A percentile compares a stretch with the other conserved stretches of the same genome.
Evolutionary conservation across 2,797 vertebrate genomes (phyloP).

Genomic region (Decapterus maruadsi): DNA sequence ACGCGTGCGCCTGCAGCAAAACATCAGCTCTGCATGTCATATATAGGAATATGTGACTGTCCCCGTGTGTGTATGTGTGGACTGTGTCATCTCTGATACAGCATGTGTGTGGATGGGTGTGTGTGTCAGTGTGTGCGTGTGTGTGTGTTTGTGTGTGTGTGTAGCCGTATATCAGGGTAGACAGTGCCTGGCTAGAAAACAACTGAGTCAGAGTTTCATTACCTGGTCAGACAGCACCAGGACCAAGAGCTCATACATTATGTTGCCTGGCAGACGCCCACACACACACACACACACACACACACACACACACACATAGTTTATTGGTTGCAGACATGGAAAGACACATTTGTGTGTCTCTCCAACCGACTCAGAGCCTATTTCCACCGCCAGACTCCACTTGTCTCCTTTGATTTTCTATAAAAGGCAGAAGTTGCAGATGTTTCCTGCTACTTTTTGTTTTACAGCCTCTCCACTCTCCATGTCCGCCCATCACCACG

Average conservation of each 20-base stretch:
- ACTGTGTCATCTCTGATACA: background rate
- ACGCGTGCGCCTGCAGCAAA: slow-evolving; percentile 23
- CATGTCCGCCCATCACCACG: too few relatives aligned
- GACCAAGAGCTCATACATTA: slow-evolving; percentile 17
- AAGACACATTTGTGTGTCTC: background rate
- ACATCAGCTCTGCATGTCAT: slow-evolving; percentile 26
- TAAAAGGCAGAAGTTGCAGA: too few relatives aligned
- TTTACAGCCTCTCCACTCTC: too few relatives aligned
- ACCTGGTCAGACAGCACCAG: slow-evolving; percentile 35
- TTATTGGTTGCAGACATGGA: background rate
- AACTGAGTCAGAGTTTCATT: slow-evolving; percentile 60
- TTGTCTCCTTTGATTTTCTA: too few relatives aligned
- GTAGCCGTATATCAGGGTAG: slow-evolving; percentile 13
- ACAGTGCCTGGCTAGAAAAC: slow-evolving; percentile 29
- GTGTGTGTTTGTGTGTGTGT: background rate
- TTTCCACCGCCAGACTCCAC: too few relatives aligned
- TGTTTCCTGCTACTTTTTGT: too few relatives aligned
- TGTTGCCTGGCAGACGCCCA: background rate
- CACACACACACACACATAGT: background rate
- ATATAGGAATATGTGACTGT: slow-evolving; percentile 9
- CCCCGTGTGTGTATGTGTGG: slow-evolving; percentile 1
- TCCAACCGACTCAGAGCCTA: background rate
- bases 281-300: background rate
- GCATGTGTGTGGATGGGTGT: background rate
- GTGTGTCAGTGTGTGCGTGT: background rate